phyloP scores from a whole-genome alignment of 2,113 vertebrate genomes.

The Apus apus region DNA sequence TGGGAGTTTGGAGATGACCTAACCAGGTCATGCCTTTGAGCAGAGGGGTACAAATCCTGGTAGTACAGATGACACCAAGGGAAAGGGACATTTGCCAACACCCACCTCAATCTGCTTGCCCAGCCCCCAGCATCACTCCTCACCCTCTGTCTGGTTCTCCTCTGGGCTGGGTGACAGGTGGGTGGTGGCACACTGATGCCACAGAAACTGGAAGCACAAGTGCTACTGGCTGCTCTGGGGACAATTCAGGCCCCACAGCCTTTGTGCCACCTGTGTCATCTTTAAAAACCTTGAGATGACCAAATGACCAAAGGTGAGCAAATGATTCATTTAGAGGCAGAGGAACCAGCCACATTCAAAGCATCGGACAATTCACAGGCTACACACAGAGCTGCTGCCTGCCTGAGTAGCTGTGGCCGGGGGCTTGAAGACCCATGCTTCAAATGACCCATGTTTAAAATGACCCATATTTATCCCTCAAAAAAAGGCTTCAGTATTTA shows the following conservation, averaged over 20 bases:
- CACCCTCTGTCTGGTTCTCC: background rate
- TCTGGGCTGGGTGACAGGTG: background rate
- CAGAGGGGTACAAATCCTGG: background rate
- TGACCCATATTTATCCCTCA: background rate
- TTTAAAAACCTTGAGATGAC: background rate
- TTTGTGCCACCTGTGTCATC: background rate
- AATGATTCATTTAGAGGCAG: background rate
- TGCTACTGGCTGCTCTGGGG: accelerated
- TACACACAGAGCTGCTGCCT: background rate
- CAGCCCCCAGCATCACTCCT: background rate
- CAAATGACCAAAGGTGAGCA: background rate
- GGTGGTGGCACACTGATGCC: background rate
- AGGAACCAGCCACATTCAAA: background rate
- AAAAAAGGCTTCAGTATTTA: background rate
- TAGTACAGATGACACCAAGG: accelerated
- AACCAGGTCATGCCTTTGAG: background rate
- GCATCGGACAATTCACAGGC: background rate
- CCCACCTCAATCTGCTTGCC: background rate
- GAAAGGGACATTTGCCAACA: background rate
- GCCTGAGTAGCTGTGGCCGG: background rate
- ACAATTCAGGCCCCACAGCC: background rate
- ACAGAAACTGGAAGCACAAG: background rate
- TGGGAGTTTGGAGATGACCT: background rate
- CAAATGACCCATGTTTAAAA: background rate
- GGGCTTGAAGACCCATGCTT: background rate